A percentile compares a stretch with the other conserved stretches of the same genome.
Evolutionary conservation across 2,888 invertebrate species (phyloP).

Genomic region (Megamerina dolium): DNA sequence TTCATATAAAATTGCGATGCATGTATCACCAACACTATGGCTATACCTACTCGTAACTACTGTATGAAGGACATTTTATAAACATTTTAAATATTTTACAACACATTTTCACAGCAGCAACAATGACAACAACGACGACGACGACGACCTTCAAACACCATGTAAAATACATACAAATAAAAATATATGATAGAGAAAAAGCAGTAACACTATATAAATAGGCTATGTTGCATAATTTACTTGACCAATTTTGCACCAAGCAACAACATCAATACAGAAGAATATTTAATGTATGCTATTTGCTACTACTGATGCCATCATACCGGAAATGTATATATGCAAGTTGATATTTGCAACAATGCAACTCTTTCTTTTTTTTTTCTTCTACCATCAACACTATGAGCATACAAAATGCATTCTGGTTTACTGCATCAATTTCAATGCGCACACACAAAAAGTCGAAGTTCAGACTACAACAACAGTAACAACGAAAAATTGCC

Average conservation of each 20-base stretch:
- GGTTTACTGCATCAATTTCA: neutral
- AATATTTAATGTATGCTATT: no score
- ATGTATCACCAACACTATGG: no score
- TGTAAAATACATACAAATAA: neutral
- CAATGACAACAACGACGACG: neutral
- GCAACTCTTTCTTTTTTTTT: no score
- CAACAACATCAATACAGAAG: neutral
- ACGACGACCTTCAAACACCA: slow-evolving; percentile 22
- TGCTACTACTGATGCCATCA: no score
- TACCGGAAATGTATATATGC: neutral
- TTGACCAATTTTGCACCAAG: slow-evolving; percentile 36
- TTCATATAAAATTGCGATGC: no score
- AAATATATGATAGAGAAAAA: neutral
- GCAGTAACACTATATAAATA: slow-evolving; percentile 14
- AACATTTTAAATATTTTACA: no score
- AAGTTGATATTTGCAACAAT: neutral
- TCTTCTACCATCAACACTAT: neutral
- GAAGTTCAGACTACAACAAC: no score
- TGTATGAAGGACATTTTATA: no score
- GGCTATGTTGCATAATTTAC: slow-evolving; percentile 35
- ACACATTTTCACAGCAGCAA: neutral
- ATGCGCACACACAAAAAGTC: no score
- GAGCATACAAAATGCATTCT: neutral
- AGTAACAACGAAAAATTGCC: no score
- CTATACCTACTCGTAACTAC: no score